These are phyloP conservation scores for Eupithecia dodoneata DNA, from an alignment of 2,888 invertebrate genomes.

Conservation along the genomic window DNA sequence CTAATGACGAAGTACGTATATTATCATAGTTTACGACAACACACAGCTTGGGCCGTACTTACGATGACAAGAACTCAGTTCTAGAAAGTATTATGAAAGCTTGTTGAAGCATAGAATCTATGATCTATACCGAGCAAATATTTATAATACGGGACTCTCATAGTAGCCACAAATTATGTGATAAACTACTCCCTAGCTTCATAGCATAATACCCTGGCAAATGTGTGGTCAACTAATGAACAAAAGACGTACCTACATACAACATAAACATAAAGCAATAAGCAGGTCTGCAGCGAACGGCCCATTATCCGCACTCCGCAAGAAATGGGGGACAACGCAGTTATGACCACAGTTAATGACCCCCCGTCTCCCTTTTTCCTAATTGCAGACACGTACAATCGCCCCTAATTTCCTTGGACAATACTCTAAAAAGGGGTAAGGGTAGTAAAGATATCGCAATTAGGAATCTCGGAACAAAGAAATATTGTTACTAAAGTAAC, in stretches of 20 bases:
- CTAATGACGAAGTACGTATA: neutral
- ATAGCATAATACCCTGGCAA: conserved; percentile 14
- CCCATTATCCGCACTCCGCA: conserved; percentile 40
- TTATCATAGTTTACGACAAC: neutral
- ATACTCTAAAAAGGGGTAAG: conserved; percentile 26
- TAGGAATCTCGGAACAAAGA: neutral
- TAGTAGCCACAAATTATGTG: neutral
- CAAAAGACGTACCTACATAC: conserved; percentile 29
- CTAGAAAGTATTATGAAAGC: neutral
- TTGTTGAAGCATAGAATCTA: too few relatives aligned
- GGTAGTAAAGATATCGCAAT: neutral
- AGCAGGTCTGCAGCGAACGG: conserved; percentile 41
- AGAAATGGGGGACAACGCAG: conserved; percentile 39
- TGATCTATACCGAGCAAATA: too few relatives aligned
- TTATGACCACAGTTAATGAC: conserved; percentile 43
- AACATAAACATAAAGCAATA: conserved; percentile 34
- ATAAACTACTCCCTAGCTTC: conserved; percentile 1
- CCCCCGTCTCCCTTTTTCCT: conserved; percentile 26
- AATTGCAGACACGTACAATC: conserved; percentile 40
- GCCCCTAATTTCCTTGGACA: conserved; percentile 53
- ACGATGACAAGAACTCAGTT: neutral
- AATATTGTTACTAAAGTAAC: too few relatives aligned
- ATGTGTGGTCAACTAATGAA: conserved; percentile 37
- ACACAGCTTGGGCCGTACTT: too few relatives aligned
- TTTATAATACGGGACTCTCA: neutral